Percentiles rank a stretch among this genome's conserved stretches.
Conservation (phyloP, 2,888 invertebrate genomes). For the Dryobotodes eremita region DNA sequence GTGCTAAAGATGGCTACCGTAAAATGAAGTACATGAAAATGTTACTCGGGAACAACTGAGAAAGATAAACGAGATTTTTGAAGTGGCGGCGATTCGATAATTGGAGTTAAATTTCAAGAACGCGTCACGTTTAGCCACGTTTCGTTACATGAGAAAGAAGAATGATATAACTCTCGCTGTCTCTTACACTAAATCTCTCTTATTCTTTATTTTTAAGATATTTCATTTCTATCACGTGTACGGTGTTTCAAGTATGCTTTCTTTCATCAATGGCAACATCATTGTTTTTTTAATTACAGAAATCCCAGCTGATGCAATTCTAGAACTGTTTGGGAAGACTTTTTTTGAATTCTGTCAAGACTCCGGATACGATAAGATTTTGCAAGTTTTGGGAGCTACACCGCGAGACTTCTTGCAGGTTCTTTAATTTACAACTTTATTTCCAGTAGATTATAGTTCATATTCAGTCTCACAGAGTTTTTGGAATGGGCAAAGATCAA, state of each 20-base stretch:
- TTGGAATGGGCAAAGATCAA: conserved; percentile 22
- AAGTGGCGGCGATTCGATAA: too few relatives aligned
- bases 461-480: too few relatives aligned
- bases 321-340: conserved; percentile 97
- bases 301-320: conserved; percentile 96
- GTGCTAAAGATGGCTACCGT: not conserved
- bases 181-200: too few relatives aligned
- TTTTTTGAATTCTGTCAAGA: conserved; percentile 99
- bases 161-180: too few relatives aligned
- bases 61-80: too few relatives aligned
- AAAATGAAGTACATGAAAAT: not conserved
- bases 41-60: not conserved
- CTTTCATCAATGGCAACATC: too few relatives aligned
- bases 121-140: too few relatives aligned
- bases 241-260: not conserved
- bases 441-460: not conserved
- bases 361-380: conserved; percentile 98
- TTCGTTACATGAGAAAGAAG: too few relatives aligned
- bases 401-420: conserved; percentile 98
- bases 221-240: too few relatives aligned
- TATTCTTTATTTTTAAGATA: too few relatives aligned
- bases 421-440: not conserved
- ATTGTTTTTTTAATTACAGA: conserved; percentile 88
- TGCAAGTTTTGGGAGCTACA: conserved; percentile 98
- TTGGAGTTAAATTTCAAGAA: too few relatives aligned